Percentiles rank a stretch among this genome's conserved stretches.
Conservation (phyloP, 2,888 invertebrate genomes). For the Thymelicus acteon region DNA sequence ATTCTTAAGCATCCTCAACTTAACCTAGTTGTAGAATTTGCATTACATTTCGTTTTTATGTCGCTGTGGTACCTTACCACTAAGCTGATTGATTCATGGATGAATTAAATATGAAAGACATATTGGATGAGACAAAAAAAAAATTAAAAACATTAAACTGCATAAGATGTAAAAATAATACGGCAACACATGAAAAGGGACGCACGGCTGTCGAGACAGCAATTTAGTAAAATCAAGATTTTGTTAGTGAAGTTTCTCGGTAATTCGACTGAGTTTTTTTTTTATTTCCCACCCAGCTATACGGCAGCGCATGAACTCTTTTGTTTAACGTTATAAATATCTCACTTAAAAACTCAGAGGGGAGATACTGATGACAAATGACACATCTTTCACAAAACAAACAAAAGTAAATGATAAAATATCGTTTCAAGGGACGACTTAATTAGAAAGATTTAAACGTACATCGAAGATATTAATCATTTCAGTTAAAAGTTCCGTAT, state of each 20-base stretch:
- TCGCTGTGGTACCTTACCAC: too few relatives aligned
- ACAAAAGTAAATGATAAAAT: conserved; percentile 3
- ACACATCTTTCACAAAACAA: conserved; percentile 14
- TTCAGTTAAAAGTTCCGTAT: background rate
- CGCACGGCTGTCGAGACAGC: background rate
- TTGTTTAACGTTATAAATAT: conserved; percentile 32
- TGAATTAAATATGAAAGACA: too few relatives aligned
- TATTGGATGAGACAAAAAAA: too few relatives aligned
- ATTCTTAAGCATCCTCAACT: too few relatives aligned
- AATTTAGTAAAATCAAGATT: conserved; percentile 15
- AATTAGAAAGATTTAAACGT: conserved; percentile 7
- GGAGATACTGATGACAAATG: conserved; percentile 31
- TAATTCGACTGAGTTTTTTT: conserved; percentile 21
- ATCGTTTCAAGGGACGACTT: conserved; percentile 7
- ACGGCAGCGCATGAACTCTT: conserved; percentile 11
- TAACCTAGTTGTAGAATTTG: too few relatives aligned
- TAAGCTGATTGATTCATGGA: too few relatives aligned
- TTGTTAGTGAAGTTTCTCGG: conserved; percentile 30
- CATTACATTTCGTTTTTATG: too few relatives aligned
- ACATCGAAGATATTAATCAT: background rate
- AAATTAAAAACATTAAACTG: too few relatives aligned
- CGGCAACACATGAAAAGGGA: conserved; percentile 3
- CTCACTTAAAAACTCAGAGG: conserved; percentile 28
- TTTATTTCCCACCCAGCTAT: conserved; percentile 18
- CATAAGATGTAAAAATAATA: background rate